Base-by-base conservation (phyloP, 2,797 vertebrate genomes). In the Hydrolagus colliei region DNA sequence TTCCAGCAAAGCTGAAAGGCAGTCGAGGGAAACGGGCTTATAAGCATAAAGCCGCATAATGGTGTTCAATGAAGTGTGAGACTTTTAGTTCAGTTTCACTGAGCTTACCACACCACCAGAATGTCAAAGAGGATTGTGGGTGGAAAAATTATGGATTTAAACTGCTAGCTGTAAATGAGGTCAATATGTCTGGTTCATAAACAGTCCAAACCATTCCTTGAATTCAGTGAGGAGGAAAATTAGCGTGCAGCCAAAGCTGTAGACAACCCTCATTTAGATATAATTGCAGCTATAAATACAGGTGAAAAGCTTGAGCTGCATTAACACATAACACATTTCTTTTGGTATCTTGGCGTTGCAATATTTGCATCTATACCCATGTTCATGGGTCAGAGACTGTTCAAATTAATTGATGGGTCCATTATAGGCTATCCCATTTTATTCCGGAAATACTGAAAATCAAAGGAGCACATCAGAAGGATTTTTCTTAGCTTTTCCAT, bases 161-260 rank as follows among this genome's bases (percentile, higher is more conserved):
- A 95, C 90, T 93, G 92, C 93, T 94, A 95, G 95, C 95, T 96
- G 95, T 96, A 97, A 96, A 97, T 95, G 96, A 96, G 96, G 96
- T 96, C 96, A 97, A 97, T 96, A 97, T 96, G 95, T 95, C 94
- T 94, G 94, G 93, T 96, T 96, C 96, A 97, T 97, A 96, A 97
- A 97, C 96, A 96, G 95, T 96, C 95, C 95, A 91, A 96, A 93
- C 94, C 94, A 94, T 95, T 95, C 92, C 92, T 91, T 92, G 93
- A 94, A 95, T 93, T 92, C 93, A 92, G 94, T 92, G 93, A 94
- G 94, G 94, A 92, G 90, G 94, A 94, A 95, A 96, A 96, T 97
- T 96, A 96, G 95, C 96, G 95, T 95, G 94, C 95, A 95, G 93
- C 94, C 93, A 94, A 94, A 92, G 92, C 94, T 95, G 94, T 95